Conservation (phyloP, 2,113 vertebrate species). For the Zonotrichia leucophrys region DNA sequence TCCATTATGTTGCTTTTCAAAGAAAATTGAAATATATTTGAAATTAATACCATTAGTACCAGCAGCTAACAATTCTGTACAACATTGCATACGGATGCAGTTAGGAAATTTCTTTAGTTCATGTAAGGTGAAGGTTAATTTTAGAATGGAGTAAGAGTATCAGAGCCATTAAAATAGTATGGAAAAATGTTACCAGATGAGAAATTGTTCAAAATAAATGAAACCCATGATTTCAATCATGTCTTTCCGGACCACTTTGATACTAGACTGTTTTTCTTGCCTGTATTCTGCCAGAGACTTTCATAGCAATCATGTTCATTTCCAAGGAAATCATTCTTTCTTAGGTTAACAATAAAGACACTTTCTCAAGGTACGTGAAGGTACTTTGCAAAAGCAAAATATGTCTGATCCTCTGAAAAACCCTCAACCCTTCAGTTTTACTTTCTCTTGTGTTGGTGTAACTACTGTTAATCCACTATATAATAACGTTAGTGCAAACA, state of each 20-base stretch:
- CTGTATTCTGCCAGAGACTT: conserved; percentile 17
- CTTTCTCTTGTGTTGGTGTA: neutral
- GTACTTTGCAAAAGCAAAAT: conserved; percentile 1
- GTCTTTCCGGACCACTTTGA: neutral
- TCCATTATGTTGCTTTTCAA: conserved; percentile 19
- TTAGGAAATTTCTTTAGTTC: conserved; percentile 71
- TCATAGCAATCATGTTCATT: neutral
- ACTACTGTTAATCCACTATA: neutral
- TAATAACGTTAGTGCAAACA: neutral
- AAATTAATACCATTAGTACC: neutral
- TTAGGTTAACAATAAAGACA: neutral
- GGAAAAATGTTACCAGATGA: conserved; percentile 76
- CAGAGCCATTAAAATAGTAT: conserved; percentile 68
- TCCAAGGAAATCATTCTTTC: conserved; percentile 27
- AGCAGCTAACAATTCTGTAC: neutral
- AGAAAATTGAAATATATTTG: conserved; percentile 20
- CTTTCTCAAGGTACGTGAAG: neutral
- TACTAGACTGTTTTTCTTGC: neutral
- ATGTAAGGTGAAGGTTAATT: conserved; percentile 75
- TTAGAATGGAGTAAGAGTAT: conserved; percentile 66
- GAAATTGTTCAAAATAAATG: conserved; percentile 70
- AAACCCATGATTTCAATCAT: conserved; percentile 41
- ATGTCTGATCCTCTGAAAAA: neutral
- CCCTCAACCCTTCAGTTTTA: fast-evolving
- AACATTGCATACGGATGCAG: conserved; percentile 48